Evolutionary conservation across 2,113 vertebrate species (phyloP).

Genomic region (Clupea harengus): DNA sequence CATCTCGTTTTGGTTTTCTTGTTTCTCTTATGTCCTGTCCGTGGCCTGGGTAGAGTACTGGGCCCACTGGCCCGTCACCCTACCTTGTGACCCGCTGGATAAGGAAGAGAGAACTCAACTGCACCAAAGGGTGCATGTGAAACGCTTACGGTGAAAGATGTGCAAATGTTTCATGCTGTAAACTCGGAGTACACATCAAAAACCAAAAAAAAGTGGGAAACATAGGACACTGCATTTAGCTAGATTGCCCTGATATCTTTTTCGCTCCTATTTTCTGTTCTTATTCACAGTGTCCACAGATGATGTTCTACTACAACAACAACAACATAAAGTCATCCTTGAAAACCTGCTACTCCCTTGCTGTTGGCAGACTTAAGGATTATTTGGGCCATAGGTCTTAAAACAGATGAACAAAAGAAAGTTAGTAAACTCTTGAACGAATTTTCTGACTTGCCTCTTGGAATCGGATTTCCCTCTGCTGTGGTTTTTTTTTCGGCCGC

Average conservation of each 20-base stretch:
- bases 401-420: constrained; percentile 31
- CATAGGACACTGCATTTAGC: constrained; percentile 24
- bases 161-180: constrained; percentile 23
- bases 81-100: background rate
- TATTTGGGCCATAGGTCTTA: constrained; percentile 49
- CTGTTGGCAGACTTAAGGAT: constrained; percentile 49
- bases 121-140: constrained; percentile 33
- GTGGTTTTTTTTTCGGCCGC: constrained; percentile 1
- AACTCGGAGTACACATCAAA: constrained; percentile 23
- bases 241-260: constrained; percentile 11
- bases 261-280: constrained; percentile 21
- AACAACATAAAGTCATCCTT: constrained; percentile 33
- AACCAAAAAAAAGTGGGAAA: constrained; percentile 41
- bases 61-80: constrained; percentile 11
- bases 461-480: background rate
- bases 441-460: constrained; percentile 10
- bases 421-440: background rate
- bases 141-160: constrained; percentile 13
- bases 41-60: constrained; percentile 13
- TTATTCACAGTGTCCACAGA: constrained; percentile 35
- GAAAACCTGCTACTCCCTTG: constrained; percentile 41
- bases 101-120: constrained; percentile 23
- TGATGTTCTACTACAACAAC: constrained; percentile 14
- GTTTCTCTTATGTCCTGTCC: constrained; percentile 11
- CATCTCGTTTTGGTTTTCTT: constrained; percentile 22